Evolutionary conservation across 2,113 vertebrate species (phyloP), one percentile per base, ranked within the genome.

Genomic region (Channa maculata): DNA sequence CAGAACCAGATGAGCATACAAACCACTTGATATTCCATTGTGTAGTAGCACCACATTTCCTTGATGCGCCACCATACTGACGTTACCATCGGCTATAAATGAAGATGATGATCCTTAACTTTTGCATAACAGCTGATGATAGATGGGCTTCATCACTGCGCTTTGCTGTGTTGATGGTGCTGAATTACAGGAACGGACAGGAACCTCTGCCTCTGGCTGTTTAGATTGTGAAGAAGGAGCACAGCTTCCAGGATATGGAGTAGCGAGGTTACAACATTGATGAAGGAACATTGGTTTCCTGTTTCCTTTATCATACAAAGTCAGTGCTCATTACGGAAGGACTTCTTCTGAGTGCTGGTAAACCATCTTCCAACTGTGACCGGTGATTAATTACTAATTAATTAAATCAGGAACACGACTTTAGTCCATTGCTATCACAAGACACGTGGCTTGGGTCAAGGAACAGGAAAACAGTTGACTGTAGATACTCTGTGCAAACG

Each of bases 1-100:
- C 51, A 37, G 75, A 68, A 9, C 65, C 69, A 46, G 65, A 52
- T 4, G 74, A 79, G 83, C 78, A 95, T 94, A 94, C 94, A 94
- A 94, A 94, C 93, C 93, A 87, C 82, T 86, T 41, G 78, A 49
- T 71, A 65, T 50, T 81, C 63, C 85, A 52, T 48, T 50, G 9
- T 5, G 67, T 24, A 34, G 54, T 63, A 41, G 59, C 39, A 33
- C 66, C 43, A 3, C 9, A 8, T 51, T 68, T 13, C 58, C 49
- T 7, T 58, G 50, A 52, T 5, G 69, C 24, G n/a, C 38, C 50
- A 5, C 4, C 7, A 0, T 1, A 3, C 1, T 8, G 24, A 11
- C 48, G 51, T 65, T 48, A 13, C 37, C 58, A 41, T 62, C 11
- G 45, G 75, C 54, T 43, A 15, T 6, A 59, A 48, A 41, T 34